Evolutionary conservation across 1,140 invertebrate genomes (phyloP), one percentile per base, ranked within the genome.

Genomic region (Leptinotarsa undecemlineata): DNA sequence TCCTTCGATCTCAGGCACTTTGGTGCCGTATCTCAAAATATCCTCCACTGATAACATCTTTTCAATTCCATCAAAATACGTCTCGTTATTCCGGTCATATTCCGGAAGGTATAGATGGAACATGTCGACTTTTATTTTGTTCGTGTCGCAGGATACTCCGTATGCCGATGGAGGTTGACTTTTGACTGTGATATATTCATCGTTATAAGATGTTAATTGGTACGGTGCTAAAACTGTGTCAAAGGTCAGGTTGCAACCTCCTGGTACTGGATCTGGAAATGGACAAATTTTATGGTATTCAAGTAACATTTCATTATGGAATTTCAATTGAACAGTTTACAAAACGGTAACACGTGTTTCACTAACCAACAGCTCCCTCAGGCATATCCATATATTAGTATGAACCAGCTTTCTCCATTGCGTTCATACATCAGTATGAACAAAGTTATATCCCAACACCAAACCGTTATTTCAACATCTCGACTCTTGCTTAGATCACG

Each of bases 191-290:
- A 92, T 86, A 48, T 88, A 86, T n/a, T 87, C 83, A 64, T 87
- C 79, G 48, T 82, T 87, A 48, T 88, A 85, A 2, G 73, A 76
- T 1, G 91, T 78, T 48, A 85, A 85, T 77, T 93, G 86, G 80
- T 88, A 94, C 11, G 93, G 92, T 20, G 91, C 88, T 74, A 88
- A 88, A 79, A 89, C 84, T n/a, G 90, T 84, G 61, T 88, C 82
- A 77, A 90, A 90, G 79, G 92, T 90, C 87, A 93, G 88, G 77
- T 92, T 94, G 81, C 93, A 94, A 47, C 92, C 93, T 74, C 93
- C 93, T 61, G 93, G 93, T 78, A 94, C 86, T 4, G 93, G 93
- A 81, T 90, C 93, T 94, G 84, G 72, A 79, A 74, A 71, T 42
- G 8, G 33, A 11, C 2, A 42, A 42, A 42, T 42, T 11, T 42